Conservation (phyloP, 2,888 invertebrate species). For the Ormyrus nitidulus region DNA sequence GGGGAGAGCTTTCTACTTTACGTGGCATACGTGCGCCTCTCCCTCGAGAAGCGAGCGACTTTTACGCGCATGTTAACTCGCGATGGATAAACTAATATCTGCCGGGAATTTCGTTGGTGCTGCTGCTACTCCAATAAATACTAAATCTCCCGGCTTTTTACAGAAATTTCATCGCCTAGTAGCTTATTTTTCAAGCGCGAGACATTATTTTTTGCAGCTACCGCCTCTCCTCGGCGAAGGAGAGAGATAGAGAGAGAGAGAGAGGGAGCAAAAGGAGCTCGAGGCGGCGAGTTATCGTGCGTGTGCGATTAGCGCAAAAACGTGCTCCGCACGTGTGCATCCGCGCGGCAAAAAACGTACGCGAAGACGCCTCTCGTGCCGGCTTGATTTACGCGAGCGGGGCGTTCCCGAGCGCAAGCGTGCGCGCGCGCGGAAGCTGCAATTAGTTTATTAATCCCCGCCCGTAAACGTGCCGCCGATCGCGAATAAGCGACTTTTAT, state of each 20-base stretch:
- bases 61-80: conserved; percentile 52
- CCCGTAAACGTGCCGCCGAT: conserved; percentile 14
- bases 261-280: conserved; percentile 1
- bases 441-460: conserved; percentile 74
- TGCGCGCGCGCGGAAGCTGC: conserved; percentile 69
- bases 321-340: conserved; percentile 50
- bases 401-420: conserved; percentile 64
- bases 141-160: no score
- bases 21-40: conserved; percentile 68
- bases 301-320: conserved; percentile 56
- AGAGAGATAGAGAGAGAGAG: not conserved
- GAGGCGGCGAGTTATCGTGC: conserved; percentile 54
- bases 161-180: conserved; percentile 21
- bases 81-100: conserved; percentile 73
- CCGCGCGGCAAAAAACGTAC: conserved; percentile 38
- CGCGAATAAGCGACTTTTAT: conserved; percentile 37
- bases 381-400: conserved; percentile 71
- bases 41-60: conserved; percentile 6
- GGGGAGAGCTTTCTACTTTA: conserved; percentile 67
- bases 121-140: no score
- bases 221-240: not conserved
- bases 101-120: conserved; percentile 48
- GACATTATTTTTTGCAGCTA: no score
- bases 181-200: conserved; percentile 3
- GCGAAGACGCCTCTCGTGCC: conserved; percentile 6